Percentiles rank a stretch among this genome's conserved stretches.
These are phyloP conservation scores for Drosophila azteca DNA, from an alignment of 1,140 invertebrate genomes.

Conservation along the genomic window DNA sequence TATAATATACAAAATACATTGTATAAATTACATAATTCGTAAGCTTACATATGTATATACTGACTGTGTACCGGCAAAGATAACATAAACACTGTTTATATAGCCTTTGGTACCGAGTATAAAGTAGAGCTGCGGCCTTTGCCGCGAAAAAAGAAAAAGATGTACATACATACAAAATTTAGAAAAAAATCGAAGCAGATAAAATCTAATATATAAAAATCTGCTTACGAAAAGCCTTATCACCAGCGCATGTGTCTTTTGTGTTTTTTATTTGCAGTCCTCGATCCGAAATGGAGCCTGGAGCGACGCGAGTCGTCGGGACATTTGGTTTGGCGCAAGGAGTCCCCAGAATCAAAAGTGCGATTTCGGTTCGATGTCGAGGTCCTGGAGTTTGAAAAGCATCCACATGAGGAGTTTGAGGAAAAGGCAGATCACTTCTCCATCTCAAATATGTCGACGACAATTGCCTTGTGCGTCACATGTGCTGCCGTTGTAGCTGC, in stretches of 20 bases:
- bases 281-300: slow-evolving; percentile 85
- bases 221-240: too few species aligned
- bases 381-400: slow-evolving; percentile 84
- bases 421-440: slow-evolving; percentile 65
- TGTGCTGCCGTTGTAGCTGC: slow-evolving; percentile 84
- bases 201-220: too few species aligned
- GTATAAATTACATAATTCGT: too few species aligned
- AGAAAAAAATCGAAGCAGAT: too few species aligned
- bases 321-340: slow-evolving; percentile 84
- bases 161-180: too few species aligned
- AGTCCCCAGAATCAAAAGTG: slow-evolving; percentile 84
- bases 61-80: too few species aligned
- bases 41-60: too few species aligned
- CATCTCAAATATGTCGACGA: slow-evolving; percentile 64
- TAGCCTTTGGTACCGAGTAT: too few species aligned
- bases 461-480: slow-evolving; percentile 78
- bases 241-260: not conserved
- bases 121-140: too few species aligned
- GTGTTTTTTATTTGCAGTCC: slow-evolving; percentile 42
- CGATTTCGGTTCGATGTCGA: slow-evolving; percentile 85
- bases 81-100: too few species aligned
- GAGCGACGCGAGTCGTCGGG: slow-evolving; percentile 84
- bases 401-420: slow-evolving; percentile 77
- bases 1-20: too few species aligned
- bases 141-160: too few species aligned